A percentile compares a stretch with the other conserved stretches of the same genome.
phyloP scores from a whole-genome alignment of 92 coral and sea anemone genomes.

The Isaurus tuberculatus region DNA sequence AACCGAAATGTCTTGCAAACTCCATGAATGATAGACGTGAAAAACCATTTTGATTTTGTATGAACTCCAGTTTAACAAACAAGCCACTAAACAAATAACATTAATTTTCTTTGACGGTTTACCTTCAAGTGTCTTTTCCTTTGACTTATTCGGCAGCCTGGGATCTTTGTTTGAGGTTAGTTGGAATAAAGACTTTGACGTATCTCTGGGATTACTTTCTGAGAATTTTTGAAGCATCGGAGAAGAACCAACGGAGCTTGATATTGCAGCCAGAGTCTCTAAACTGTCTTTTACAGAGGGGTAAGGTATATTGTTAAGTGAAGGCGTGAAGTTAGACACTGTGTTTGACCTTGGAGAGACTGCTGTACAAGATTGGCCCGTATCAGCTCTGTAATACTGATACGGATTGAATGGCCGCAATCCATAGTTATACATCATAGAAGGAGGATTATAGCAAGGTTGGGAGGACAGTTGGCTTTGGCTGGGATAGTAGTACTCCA shows the following conservation, averaged over 20 bases:
- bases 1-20: background rate
- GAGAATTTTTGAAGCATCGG: constrained; percentile 42
- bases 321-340: constrained; percentile 38
- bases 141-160: constrained; percentile 3
- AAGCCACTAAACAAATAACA: background rate
- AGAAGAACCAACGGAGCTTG: constrained; percentile 39
- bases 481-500: constrained; percentile 45
- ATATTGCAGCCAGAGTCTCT: constrained; percentile 45
- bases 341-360: constrained; percentile 45
- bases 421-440: constrained; percentile 70
- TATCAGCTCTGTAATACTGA: constrained; percentile 53
- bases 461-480: constrained; percentile 37
- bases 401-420: constrained; percentile 75
- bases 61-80: background rate
- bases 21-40: background rate
- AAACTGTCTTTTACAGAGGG: constrained; percentile 45
- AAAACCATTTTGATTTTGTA: background rate
- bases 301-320: constrained; percentile 38
- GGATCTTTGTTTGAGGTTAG: constrained; percentile 5
- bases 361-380: constrained; percentile 44
- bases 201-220: constrained; percentile 17
- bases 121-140: constrained; percentile 28
- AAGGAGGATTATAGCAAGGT: constrained; percentile 62
- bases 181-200: constrained; percentile 20
- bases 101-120: background rate